Evolutionary conservation across 2,888 invertebrate genomes (phyloP), one percentile per base, ranked within the genome.

Genomic region (Scaeva pyrastri): DNA sequence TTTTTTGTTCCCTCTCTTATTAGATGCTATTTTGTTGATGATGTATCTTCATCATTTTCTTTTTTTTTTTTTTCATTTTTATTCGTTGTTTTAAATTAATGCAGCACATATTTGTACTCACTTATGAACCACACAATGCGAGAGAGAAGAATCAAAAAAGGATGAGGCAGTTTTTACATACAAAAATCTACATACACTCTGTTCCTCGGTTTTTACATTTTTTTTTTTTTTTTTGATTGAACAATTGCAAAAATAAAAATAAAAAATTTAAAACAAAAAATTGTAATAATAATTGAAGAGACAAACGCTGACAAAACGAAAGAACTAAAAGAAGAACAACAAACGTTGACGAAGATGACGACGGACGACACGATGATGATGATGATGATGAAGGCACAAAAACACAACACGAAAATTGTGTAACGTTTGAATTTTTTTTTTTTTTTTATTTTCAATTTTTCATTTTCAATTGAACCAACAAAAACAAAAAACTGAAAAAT

Each of bases 391-490:
- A 71, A 72, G 73, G 70, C 64, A 48, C 66, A 48, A 82, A 52
- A 81, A 76, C 76, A 80, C 74, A 74, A 77, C 82, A 72, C 56
- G 66, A 82, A 68, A 82, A 82, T 86, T 86, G 86, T 86, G 86
- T 86, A 86, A 86, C 64, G 39, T 41, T 41, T 2, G 6, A 60
- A 19, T 41, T 62, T 43, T 62, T 43, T 48, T 31, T 31, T 64
- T 31, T 31, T 31, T 31, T 31, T n/a, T n/a, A n/a, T n/a, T 31
- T 31, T 31, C 31, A 31, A 7, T 31, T 31, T 31, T 39, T 66
- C 62, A 26, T 76, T 72, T 86, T 71, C 36, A 73, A 77, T 58
- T 77, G 50, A 86, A 81, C 74, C 21, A 77, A 76, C 26, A 52
- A 76, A 64, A 73, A 85, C n/a, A n/a, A n/a, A 70, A 36, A 50